Conservation (phyloP, 2,113 vertebrate genomes). For the Ageneiosus marmoratus region DNA sequence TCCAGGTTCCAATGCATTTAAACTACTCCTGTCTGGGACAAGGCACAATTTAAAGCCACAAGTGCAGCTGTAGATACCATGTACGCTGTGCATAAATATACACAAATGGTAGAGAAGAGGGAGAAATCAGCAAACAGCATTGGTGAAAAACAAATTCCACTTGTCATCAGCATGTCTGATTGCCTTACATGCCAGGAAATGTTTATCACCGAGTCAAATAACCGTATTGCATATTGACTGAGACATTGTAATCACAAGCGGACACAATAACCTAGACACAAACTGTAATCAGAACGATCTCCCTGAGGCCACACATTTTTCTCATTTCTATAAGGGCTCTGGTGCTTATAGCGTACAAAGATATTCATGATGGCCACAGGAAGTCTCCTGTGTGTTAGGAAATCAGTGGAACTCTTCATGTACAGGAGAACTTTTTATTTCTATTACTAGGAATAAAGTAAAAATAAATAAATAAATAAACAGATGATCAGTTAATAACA, state of each 20-base stretch:
- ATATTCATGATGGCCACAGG: conserved; percentile 3
- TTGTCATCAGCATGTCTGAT: conserved; percentile 47
- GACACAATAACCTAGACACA: conserved; percentile 46
- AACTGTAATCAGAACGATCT: conserved; percentile 40
- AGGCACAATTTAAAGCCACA: conserved; percentile 60
- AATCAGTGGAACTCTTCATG: not conserved
- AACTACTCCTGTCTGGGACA: conserved; percentile 56
- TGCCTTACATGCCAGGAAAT: conserved; percentile 22
- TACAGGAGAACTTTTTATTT: not conserved
- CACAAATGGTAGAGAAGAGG: conserved; percentile 40
- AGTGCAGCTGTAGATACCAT: conserved; percentile 55
- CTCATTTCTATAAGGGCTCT: conserved; percentile 35
- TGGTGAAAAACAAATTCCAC: conserved; percentile 44
- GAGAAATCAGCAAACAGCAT: conserved; percentile 35
- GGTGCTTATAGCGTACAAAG: conserved; percentile 9
- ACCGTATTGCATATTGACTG: conserved; percentile 59
- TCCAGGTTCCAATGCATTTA: conserved; percentile 64
- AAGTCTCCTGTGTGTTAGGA: conserved; percentile 3
- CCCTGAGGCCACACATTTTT: conserved; percentile 37
- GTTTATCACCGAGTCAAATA: conserved; percentile 52
- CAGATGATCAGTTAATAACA: not conserved
- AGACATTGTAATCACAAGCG: conserved; percentile 39
- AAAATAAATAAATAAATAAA: not conserved
- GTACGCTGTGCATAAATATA: conserved; percentile 55
- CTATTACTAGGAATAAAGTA: not conserved